Evolutionary conservation across 2,888 invertebrate species (phyloP).

Genomic region (Polietes domitor): DNA sequence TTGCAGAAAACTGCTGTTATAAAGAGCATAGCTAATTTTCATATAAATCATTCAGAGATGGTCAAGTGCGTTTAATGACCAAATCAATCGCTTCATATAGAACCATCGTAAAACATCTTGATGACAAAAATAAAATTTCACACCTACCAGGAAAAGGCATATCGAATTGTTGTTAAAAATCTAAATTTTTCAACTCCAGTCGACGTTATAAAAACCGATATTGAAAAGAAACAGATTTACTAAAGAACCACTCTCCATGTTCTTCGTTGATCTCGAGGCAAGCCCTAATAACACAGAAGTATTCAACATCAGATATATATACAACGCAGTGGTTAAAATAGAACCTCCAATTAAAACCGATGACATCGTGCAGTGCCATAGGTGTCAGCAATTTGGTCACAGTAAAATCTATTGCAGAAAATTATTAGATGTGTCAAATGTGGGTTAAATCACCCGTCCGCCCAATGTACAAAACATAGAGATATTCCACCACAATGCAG

Average conservation of each 20-base stretch:
- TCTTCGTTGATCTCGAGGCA: not conserved
- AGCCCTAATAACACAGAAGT: constrained; percentile 9
- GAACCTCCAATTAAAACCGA: not conserved
- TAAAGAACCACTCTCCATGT: not conserved
- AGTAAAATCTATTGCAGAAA: not conserved
- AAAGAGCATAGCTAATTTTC: not conserved
- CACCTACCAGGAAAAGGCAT: not conserved
- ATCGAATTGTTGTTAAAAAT: not conserved
- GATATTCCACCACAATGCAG: not conserved
- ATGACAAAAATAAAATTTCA: not conserved
- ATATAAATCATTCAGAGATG: not conserved
- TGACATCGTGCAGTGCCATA: not conserved
- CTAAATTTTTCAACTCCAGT: not conserved
- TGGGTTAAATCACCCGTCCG: not conserved
- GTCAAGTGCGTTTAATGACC: not conserved
- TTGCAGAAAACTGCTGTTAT: too few species aligned
- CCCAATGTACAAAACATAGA: not conserved
- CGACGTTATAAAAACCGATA: not conserved
- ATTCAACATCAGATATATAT: not conserved
- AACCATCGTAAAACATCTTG: not conserved
- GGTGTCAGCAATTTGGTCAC: not conserved
- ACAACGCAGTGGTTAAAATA: not conserved
- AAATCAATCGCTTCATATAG: not conserved
- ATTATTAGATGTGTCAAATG: not conserved
- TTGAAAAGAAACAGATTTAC: not conserved